Base-by-base conservation (phyloP, 2,113 vertebrate species). In the Donacobius atricapilla region DNA sequence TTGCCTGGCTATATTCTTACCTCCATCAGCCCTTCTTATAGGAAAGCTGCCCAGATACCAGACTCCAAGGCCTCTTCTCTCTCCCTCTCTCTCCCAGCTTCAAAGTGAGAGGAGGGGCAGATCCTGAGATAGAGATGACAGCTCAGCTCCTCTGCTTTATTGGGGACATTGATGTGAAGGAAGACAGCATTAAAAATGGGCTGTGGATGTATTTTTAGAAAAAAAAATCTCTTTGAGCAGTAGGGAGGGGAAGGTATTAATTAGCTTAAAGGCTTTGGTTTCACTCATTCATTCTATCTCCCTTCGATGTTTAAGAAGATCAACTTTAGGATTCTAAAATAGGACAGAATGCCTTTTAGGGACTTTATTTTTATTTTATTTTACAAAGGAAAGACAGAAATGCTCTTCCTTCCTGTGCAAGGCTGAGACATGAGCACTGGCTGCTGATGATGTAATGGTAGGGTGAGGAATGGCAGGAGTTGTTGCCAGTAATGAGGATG, bases 201-300 rank as follows among this genome's bases (percentile, higher is more conserved):
- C 89, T 93, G 53, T 47, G 77, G 79, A 90, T 80, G 25, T 96
- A 97, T 96, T 97, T 97, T 95, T 97, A 96, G 95, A 37, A 87
- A 83, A 88, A 90, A 89, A 95, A 80, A 83, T 47, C 24, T 94
- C 75, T 95, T 24, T 57, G 45, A 83, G 53, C 69, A 87, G 64
- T 24, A 90, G 91, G 89, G 89, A 92, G 89, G 63, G 78, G 84
- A 96, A 95, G 48, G 78, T 95, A 96, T 96, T 96, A 96, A 97
- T 97, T 97, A 97, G 92, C 94, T 97, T 94, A 97, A 96, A 95
- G 84, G 84, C 96, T 97, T 97, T 96, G 90, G 92, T 87, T 63
- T 95, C 17, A 1, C 81, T 97, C 90, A 72, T 45, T 94, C 68
- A 80, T 69, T 95, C 70, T 56, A 24, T 95, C 94, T 97, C 63